These are phyloP conservation scores for Erethizon dorsatum DNA, from an alignment of 2,797 vertebrate genomes.

Conservation along the genomic window DNA sequence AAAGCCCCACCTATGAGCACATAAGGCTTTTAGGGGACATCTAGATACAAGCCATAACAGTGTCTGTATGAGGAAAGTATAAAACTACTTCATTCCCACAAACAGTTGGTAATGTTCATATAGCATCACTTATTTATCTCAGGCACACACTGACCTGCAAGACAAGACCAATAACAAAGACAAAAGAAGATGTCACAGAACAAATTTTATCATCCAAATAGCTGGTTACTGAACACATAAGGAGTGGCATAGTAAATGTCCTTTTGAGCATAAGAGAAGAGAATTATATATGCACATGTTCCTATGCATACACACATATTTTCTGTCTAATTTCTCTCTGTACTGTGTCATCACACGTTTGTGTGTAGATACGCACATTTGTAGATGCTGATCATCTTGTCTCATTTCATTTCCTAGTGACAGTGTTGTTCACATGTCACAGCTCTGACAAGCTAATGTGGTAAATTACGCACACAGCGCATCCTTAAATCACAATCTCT, in stretches of 20 bases:
- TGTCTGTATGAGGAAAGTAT: neutral
- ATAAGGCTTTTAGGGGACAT: neutral
- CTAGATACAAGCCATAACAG: neutral
- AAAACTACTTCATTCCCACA: neutral
- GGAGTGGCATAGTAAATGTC: neutral
- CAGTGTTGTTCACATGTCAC: neutral
- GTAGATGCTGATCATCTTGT: neutral
- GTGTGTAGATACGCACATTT: neutral
- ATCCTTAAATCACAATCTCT: neutral
- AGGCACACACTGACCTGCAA: neutral
- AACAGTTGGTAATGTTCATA: neutral
- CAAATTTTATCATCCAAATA: neutral
- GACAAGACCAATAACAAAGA: neutral
- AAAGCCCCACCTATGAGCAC: neutral
- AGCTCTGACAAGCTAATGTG: neutral
- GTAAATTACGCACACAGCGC: neutral
- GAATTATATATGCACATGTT: neutral
- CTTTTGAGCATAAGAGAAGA: neutral
- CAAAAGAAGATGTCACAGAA: neutral
- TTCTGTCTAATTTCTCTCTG: neutral
- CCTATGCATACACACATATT: accelerated
- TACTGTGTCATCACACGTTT: neutral
- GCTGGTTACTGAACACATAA: neutral
- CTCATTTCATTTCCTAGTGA: slow-evolving; percentile 6
- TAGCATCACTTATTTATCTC: neutral